Percentiles rank a stretch among this genome's conserved stretches.
phyloP scores from a whole-genome alignment of 2,888 invertebrate species.

The Tanypteryx hageni region DNA sequence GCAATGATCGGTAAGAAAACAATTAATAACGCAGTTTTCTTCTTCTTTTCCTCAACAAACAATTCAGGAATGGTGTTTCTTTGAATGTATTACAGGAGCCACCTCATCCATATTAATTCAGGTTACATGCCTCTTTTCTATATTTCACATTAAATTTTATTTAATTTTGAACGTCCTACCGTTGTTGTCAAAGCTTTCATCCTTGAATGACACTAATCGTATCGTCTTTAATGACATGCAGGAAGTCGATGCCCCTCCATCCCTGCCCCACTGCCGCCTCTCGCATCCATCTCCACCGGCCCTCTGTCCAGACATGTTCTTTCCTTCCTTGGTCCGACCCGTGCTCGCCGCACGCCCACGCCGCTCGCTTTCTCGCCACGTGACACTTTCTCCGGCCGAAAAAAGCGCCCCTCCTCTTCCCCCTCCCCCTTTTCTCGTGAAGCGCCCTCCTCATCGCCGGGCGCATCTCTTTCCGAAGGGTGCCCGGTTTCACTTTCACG shows the following conservation, averaged over 20 bases:
- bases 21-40: no score
- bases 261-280: not conserved
- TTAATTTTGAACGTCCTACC: no score
- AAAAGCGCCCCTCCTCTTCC: conserved; percentile 30
- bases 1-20: no score
- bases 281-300: not conserved
- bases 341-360: not conserved
- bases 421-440: not conserved
- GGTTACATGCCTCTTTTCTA: no score
- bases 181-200: no score
- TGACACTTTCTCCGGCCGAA: conserved; percentile 55
- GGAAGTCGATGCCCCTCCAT: not conserved
- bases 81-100: no score
- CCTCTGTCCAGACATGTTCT: not conserved
- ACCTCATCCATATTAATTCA: no score
- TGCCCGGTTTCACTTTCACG: conserved; percentile 51
- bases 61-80: no score
- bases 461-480: conserved; percentile 48
- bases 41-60: no score
- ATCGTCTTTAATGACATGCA: not conserved
- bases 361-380: not conserved
- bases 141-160: no score
- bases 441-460: conserved; percentile 14
- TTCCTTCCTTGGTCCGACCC: not conserved
- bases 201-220: no score